These are phyloP conservation scores for Rallus crepitans DNA, from an alignment of 2,797 vertebrate species.

Conservation along the genomic window DNA sequence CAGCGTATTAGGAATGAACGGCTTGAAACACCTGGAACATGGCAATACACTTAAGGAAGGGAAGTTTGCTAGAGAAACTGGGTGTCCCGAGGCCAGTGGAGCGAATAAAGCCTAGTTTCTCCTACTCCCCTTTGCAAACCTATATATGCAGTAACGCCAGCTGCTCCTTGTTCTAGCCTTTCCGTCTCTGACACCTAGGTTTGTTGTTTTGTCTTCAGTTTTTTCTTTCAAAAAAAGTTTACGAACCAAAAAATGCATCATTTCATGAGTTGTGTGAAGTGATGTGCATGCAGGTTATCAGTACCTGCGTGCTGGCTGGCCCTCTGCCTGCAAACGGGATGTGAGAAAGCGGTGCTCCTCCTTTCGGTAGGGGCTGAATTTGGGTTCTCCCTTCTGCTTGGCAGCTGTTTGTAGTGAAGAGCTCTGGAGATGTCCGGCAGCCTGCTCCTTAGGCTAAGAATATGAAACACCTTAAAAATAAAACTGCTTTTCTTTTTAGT, in stretches of 20 bases:
- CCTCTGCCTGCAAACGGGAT: background rate
- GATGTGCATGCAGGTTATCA: accelerated
- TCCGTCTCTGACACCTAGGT: accelerated
- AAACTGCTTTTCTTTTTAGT: background rate
- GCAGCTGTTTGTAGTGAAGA: background rate
- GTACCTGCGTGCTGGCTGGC: background rate
- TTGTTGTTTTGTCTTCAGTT: background rate
- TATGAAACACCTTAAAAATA: background rate
- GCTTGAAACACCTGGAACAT: background rate
- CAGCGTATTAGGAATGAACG: background rate
- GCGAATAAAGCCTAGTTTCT: background rate
- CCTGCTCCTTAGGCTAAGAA: background rate
- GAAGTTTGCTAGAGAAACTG: background rate
- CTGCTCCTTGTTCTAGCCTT: background rate
- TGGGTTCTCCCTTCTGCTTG: background rate
- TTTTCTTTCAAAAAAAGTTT: background rate
- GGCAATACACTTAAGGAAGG: accelerated
- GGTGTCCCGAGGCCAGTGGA: background rate
- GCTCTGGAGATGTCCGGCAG: background rate
- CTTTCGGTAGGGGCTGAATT: accelerated
- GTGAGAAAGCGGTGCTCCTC: background rate
- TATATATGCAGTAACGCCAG: accelerated
- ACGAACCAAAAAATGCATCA: accelerated
- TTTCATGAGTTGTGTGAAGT: background rate
- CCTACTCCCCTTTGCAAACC: accelerated